These are phyloP conservation scores for Linurgus olivaceus DNA, from an alignment of 2,797 vertebrate genomes.

Conservation along the genomic window DNA sequence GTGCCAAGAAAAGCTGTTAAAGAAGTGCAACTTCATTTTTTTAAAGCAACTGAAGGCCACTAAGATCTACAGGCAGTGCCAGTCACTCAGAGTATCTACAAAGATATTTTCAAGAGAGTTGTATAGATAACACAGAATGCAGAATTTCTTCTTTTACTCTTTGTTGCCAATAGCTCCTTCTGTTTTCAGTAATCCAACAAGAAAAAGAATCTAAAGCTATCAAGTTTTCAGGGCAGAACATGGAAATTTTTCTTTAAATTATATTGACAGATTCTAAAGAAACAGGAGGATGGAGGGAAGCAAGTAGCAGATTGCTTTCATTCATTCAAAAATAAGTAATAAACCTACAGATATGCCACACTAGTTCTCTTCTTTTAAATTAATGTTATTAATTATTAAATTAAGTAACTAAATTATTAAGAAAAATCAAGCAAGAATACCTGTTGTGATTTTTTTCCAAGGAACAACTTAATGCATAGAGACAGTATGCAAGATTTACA, in stretches of 20 bases:
- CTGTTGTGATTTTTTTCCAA: background rate
- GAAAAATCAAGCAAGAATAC: background rate
- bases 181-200: background rate
- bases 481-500: background rate
- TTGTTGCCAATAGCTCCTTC: background rate
- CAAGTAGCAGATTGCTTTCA: background rate
- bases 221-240: background rate
- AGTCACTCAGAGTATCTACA: background rate
- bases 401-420: background rate
- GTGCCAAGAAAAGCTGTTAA: background rate
- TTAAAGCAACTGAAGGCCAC: background rate
- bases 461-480: background rate
- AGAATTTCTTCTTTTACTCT: background rate
- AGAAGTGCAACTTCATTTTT: background rate
- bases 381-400: background rate
- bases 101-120: background rate
- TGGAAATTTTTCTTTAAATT: fast-evolving
- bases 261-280: background rate
- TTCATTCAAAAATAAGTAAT: background rate
- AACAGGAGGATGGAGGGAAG: background rate
- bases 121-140: background rate
- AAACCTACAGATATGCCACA: background rate
- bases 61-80: background rate
- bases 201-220: background rate
- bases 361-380: background rate